Base-by-base conservation (phyloP, 2,113 vertebrate species). In the Elgaria multicarinata region DNA sequence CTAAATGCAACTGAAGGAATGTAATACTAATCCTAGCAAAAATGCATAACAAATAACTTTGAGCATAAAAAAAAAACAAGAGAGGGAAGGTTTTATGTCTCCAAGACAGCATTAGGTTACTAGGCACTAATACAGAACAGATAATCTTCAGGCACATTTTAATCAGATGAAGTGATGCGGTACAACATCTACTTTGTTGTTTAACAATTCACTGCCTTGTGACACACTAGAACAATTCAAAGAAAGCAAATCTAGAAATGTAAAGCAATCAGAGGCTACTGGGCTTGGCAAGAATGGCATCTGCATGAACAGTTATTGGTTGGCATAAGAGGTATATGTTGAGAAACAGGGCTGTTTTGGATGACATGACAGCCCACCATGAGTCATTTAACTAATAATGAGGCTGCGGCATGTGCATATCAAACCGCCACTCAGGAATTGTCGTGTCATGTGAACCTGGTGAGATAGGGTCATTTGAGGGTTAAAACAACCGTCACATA, bases 11-110 rank as follows among this genome's bases (percentile, higher is more conserved):
- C 83, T 67, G 13, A 80, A 81, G 64, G 83, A 97, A 96, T 93
- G 94, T 92, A 94, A 86, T 83, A 95, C 69, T 95, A 96, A 96
- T 94, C 91, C 78, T 87, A 91, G 89, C 1, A 95, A 96, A 92
- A 36, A 93, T 83, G 82, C 85, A 88, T 75, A 93, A 67, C 55
- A 94, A 93, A 90, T 83, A 90, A 88, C 76, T 10, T 89, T 67
- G 66, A 6, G 33, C 42, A 85, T 62, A 92, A 90, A 92, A 85
- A 92, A 85, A 85, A 72, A 74, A 87, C 33, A 74, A 87, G 79
- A 44, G 26, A 33, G 55, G 42, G 44, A 39, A 84, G 0, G 0
- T 39, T 94, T 92, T 53, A 69, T 42, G 58, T 93, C 74, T 95
- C 85, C 87, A 91, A 92, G 89, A 87, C 69, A 92, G 84, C 36